phyloP scores from a whole-genome alignment of 2,113 vertebrate species.

The Hipposideros armiger region DNA sequence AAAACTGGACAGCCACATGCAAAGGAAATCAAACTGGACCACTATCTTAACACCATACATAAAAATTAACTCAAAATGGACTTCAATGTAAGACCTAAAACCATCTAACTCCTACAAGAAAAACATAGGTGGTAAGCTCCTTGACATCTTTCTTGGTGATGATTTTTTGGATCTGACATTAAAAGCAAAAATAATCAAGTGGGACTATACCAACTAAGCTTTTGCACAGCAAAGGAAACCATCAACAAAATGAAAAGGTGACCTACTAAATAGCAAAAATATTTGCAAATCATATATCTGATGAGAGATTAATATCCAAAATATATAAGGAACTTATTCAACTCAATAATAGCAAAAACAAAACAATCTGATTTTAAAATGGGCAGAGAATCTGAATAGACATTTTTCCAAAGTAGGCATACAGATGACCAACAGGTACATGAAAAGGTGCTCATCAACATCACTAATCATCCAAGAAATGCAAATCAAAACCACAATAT shows the following conservation, averaged over 20 bases:
- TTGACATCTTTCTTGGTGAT: not conserved
- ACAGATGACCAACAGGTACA: not conserved
- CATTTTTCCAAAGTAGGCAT: not conserved
- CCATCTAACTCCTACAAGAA: not conserved
- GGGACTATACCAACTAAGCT: not conserved
- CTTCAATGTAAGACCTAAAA: not conserved
- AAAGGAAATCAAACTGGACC: not conserved
- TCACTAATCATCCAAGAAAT: not conserved
- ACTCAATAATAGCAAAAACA: not conserved
- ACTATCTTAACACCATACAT: not conserved
- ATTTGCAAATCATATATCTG: not conserved
- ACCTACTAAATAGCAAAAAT: not conserved
- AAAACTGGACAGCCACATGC: not conserved
- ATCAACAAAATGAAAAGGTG: conserved; percentile 13
- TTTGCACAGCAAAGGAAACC: not conserved
- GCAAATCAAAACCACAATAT: conserved; percentile 27
- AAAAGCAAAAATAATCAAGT: conserved; percentile 44
- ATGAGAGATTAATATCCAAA: not conserved
- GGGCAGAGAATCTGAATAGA: not conserved
- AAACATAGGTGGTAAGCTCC: not conserved
- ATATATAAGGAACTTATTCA: not conserved
- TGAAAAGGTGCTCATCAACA: not conserved
- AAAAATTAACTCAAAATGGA: not conserved
- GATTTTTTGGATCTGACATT: not conserved
- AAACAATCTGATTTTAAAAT: not conserved